Base-by-base conservation (phyloP, 2,113 vertebrate genomes). In the Plecotus auritus region DNA sequence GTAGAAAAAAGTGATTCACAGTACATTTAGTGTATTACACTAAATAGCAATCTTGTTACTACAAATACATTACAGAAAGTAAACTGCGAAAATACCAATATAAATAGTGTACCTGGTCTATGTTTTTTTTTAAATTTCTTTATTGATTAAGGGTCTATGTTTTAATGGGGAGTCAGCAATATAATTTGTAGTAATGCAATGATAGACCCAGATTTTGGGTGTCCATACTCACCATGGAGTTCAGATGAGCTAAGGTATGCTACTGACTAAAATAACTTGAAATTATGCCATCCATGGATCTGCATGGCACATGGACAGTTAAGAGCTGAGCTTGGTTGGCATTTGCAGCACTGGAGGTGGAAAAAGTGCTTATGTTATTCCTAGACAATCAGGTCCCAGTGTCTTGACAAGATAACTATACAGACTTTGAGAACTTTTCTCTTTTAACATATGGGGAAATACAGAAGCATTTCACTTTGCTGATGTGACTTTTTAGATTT, bases 401-500 rank as follows among this genome's bases (percentile, higher is more conserved):
- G 92, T 90, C 93, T 49, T 90, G 97, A 94, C 90, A 98, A 97
- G 93, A 96, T 40, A 35, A 91, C 97, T 95, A 97, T 96, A 97
- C 94, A 97, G 98, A 94, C 94, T 97, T 97, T 4, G 73, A 97
- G 96, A 96, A 97, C 95, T 96, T 98, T 94, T 93, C 85, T 95
- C 89, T 96, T 97, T 94, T 95, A 95, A 95, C 77, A 91, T 82
- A 89, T 51, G n/a, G 40, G 42, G 59, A 9, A 17, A 89, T 95
- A 91, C 30, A 77, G 78, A 96, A 93, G 83, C 95, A 88, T 96
- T 94, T 97, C 88, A 81, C 83, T 93, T 67, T 93, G 81, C 96
- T 97, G 91, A 97, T 97, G 95, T 95, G 96, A 92, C 90, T 96
- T 97, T 96, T 96, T 97, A 96, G 97, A 97, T 98, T 97, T 98